These are phyloP conservation scores for Rhinopithecus roxellana DNA, from an alignment of 2,113 vertebrate genomes.

Conservation along the genomic window DNA sequence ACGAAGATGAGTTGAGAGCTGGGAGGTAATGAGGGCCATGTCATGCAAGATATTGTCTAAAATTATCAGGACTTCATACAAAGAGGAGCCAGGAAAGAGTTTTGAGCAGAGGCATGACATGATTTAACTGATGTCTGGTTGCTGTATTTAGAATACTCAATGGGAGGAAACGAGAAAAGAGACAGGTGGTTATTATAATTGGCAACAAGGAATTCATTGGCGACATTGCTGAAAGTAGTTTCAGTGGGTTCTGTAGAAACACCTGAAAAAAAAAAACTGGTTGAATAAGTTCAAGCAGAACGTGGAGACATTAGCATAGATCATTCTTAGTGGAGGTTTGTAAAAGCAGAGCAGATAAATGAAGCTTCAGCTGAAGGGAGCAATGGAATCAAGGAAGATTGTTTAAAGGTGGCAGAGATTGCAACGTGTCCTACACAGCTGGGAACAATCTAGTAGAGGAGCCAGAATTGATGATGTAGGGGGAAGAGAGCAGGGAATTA, in stretches of 20 bases:
- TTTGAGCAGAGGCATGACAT: background rate
- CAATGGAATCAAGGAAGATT: background rate
- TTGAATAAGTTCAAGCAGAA: background rate
- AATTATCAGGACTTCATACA: background rate
- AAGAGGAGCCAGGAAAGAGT: background rate
- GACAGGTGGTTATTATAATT: background rate
- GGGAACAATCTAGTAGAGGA: background rate
- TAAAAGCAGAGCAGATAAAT: background rate
- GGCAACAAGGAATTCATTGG: background rate
- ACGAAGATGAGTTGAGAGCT: background rate
- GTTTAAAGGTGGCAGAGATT: background rate
- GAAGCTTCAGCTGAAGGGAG: background rate
- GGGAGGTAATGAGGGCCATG: background rate
- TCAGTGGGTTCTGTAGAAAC: background rate
- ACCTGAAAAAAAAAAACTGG: background rate
- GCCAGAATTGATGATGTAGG: fast-evolving
- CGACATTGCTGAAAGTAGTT: background rate
- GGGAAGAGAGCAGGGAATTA: no score
- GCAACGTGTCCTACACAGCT: background rate
- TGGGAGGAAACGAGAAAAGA: background rate
- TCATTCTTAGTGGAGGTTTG: background rate
- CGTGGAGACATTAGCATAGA: background rate
- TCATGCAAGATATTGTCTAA: background rate
- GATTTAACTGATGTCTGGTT: background rate
- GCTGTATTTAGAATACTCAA: background rate